Base-by-base conservation (phyloP, 2,797 vertebrate genomes). In the Thaleichthys pacificus region DNA sequence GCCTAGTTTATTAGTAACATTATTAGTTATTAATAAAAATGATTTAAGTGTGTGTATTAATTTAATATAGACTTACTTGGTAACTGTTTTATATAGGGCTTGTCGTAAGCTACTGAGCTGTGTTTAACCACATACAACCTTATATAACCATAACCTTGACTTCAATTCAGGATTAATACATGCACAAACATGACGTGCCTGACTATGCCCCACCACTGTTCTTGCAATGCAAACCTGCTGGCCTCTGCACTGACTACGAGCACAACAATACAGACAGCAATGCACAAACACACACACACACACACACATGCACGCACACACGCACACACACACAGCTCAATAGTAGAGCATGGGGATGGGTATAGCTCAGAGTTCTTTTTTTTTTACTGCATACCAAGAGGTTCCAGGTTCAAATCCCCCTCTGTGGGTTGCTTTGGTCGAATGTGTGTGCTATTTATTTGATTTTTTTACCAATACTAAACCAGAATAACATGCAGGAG, bases 391-490 rank as follows among this genome's bases (percentile, higher is more conserved):
- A 21, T 35, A 30, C 15, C 15, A n/a, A 32, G 15, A 7, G 8
- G 15, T 26, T 42, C 26, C 15, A 5, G 24, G n/a, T 67, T 49
- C 32, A 35, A 35, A 35, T 35, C 32, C 32, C 32, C 8, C 6
- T 35, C 38, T 14, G 11, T 7, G 38, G 8, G 38, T 11, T 42
- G 9, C 19, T 17, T 17, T 11, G 42, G n/a, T 35, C 30, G 5
- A 21, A 83, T 75, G 70, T 6, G 3, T 75, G 76, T 60, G 75
- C 54, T 77, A 42, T 76, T 42, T 42, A 3, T 42, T 42, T 0
- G 69, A 69, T 42, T 11, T 42, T 42, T 42, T 42, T 11, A 11
- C 8, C 38, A 42, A 42, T 42, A 14, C 11, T 42, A 42, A 42
- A 42, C 38, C 38, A 42, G 38, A 42, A 11, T 42, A 11, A 42